These are phyloP conservation scores for Drosophila sturtevanti DNA, from an alignment of 1,140 invertebrate species.

Conservation along the genomic window DNA sequence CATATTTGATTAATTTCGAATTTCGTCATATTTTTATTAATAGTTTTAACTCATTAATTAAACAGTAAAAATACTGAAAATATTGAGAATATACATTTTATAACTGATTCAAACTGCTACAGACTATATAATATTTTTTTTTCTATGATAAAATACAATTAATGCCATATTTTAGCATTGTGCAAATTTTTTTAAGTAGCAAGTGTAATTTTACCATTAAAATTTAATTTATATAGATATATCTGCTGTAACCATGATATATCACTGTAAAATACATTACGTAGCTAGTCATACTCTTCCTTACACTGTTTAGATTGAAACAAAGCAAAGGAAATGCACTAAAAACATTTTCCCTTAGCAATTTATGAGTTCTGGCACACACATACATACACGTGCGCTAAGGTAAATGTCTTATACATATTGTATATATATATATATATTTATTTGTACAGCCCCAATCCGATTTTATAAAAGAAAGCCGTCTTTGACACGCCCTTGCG, in stretches of 20 bases:
- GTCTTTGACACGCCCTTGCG: neutral
- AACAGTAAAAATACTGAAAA: no score
- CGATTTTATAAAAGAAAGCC: conserved; percentile 15
- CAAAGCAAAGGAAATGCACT: conserved; percentile 19
- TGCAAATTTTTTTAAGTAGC: no score
- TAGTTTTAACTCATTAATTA: no score
- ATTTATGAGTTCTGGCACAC: conserved; percentile 45
- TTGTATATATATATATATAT: conserved; percentile 26
- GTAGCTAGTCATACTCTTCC: conserved; percentile 4
- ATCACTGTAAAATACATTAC: neutral
- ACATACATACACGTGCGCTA: neutral
- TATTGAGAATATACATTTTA: no score
- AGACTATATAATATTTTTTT: no score
- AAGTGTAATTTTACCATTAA: no score
- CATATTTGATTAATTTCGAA: no score
- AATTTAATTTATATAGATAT: neutral
- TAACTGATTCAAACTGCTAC: no score
- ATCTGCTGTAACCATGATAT: neutral
- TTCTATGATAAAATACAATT: no score
- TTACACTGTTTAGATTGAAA: neutral
- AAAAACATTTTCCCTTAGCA: conserved; percentile 26
- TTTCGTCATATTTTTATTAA: no score
- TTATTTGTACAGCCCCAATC: conserved; percentile 1
- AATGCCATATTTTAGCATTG: no score
- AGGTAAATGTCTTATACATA: neutral